Evolutionary conservation across 2,113 vertebrate genomes (phyloP).

Genomic region (Aix galericulata): DNA sequence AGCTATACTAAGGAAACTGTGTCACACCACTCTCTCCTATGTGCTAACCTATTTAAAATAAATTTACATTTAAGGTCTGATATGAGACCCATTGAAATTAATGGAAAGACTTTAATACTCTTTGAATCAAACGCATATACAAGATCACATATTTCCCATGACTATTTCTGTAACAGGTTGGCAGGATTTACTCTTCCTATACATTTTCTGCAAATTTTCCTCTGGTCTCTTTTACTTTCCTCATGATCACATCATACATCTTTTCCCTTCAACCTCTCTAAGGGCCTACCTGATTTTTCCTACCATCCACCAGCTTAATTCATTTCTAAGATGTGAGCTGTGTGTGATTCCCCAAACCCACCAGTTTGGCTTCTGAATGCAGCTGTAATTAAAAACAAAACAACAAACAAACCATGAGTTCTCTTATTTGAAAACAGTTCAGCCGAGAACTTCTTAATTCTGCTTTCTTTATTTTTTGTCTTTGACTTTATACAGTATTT

Average conservation of each 20-base stretch:
- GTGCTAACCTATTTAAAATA: slow-evolving; percentile 21
- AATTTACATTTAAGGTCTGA: slow-evolving; percentile 57
- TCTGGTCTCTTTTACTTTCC: neutral
- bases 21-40: neutral
- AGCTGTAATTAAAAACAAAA: neutral
- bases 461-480: neutral
- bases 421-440: neutral
- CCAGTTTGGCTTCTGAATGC: neutral
- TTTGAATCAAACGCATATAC: slow-evolving; percentile 8
- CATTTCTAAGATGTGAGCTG: neutral
- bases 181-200: slow-evolving; percentile 20
- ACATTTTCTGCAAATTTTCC: neutral
- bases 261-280: neutral
- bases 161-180: slow-evolving; percentile 45
- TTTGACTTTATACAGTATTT: neutral
- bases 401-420: neutral
- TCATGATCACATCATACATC: neutral
- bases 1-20: neutral
- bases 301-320: neutral
- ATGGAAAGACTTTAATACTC: slow-evolving; percentile 23
- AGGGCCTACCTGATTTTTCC: neutral
- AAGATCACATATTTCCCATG: neutral
- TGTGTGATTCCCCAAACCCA: neutral
- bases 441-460: neutral
- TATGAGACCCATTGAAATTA: slow-evolving; percentile 32